These are phyloP conservation scores for Amphibalanus amphitrite DNA, from an alignment of 1,140 invertebrate species.

Conservation along the genomic window DNA sequence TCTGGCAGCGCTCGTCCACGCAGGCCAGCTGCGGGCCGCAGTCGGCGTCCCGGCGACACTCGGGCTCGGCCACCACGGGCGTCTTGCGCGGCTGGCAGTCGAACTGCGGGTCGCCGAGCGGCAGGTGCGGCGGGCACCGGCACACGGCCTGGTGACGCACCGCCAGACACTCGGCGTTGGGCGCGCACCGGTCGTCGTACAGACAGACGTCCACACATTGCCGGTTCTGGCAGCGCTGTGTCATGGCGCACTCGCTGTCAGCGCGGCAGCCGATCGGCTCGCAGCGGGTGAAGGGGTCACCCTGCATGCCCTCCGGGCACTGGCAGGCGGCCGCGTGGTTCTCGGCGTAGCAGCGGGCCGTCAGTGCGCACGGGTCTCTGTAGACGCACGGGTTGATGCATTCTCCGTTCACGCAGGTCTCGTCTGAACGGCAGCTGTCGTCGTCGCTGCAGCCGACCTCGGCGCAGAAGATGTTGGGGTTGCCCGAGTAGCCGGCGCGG, in stretches of 20 bases:
- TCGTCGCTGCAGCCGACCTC: slow-evolving; percentile 52
- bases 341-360: slow-evolving; percentile 61
- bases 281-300: slow-evolving; percentile 21
- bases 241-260: slow-evolving; percentile 22
- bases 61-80: slow-evolving; percentile 42
- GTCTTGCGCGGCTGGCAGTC: slow-evolving; percentile 59
- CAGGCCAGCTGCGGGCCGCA: slow-evolving; percentile 24
- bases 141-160: slow-evolving; percentile 66
- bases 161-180: slow-evolving; percentile 55
- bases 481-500: slow-evolving; percentile 23
- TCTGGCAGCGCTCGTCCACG: slow-evolving; percentile 41
- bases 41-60: slow-evolving; percentile 23
- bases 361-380: slow-evolving; percentile 53
- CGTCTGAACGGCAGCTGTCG: slow-evolving; percentile 52
- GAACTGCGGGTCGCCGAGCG: slow-evolving; percentile 17
- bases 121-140: slow-evolving; percentile 40
- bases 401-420: slow-evolving; percentile 62
- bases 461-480: slow-evolving; percentile 22
- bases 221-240: slow-evolving; percentile 24
- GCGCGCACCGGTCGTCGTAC: slow-evolving; percentile 49
- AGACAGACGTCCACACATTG: slow-evolving; percentile 30
- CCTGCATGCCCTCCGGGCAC: slow-evolving; percentile 21
- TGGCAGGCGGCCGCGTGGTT: slow-evolving; percentile 36
- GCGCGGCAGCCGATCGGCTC: slow-evolving; percentile 16
- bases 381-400: slow-evolving; percentile 62